A percentile compares a stretch with the other conserved stretches of the same genome.
Conservation (phyloP, 2,797 vertebrate species). For the Crocidura indochinensis region DNA sequence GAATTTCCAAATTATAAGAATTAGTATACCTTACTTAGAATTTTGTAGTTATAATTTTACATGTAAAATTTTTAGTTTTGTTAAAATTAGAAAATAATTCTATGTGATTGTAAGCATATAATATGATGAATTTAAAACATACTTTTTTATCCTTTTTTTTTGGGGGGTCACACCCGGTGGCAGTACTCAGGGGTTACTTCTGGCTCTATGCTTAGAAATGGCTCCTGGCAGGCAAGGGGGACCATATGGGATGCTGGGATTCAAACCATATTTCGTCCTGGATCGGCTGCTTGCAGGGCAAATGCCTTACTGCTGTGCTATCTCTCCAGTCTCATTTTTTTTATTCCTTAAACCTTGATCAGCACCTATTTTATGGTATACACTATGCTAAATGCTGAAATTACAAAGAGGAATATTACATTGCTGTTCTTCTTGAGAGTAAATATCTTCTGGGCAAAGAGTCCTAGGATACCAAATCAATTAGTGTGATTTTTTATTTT, state of each 20-base stretch:
- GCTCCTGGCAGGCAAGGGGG: too few species aligned
- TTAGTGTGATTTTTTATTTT: neutral
- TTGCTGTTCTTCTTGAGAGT: constrained; percentile 17
- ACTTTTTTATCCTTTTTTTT: too few species aligned
- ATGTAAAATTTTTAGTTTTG: constrained; percentile 32
- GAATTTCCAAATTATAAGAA: neutral
- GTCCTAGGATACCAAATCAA: constrained; percentile 22
- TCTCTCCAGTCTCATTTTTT: neutral
- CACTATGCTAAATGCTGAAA: neutral
- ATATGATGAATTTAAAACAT: neutral
- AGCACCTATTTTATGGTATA: constrained; percentile 16
- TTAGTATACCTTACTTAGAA: neutral
- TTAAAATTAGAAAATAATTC: constrained; percentile 43
- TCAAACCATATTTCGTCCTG: too few species aligned
- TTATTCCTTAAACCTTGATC: constrained; percentile 12
- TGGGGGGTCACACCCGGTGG: too few species aligned
- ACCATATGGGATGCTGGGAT: too few species aligned
- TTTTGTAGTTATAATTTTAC: constrained; percentile 39
- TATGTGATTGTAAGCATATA: neutral
- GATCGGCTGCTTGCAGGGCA: too few species aligned
- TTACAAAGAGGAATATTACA: neutral
- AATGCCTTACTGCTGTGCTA: too few species aligned
- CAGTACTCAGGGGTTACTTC: too few species aligned
- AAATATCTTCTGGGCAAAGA: constrained; percentile 31
- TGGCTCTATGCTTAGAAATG: too few species aligned